Evolutionary conservation across 2,888 invertebrate genomes (phyloP), one percentile per base, ranked within the genome.

Genomic region (Chironomus riparius): DNA sequence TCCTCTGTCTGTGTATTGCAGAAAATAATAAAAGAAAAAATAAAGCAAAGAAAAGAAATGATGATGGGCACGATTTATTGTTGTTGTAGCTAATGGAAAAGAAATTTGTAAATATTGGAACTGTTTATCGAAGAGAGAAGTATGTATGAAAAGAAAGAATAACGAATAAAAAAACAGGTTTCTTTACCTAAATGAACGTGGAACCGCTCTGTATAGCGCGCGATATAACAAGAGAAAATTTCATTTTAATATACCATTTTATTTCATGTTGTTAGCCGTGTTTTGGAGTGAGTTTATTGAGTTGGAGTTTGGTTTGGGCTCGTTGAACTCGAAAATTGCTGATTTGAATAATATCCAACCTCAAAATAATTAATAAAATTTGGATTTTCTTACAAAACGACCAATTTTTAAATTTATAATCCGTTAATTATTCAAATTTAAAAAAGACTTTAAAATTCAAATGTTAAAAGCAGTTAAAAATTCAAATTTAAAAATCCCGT

Each of bases 161-260:
- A 38, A 38, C 38, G 38, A 38, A 38, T 2, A 38, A 38, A 28
- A 73, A 73, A 73, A 73, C 73, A 62, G 73, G 73, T 73, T 73
- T 73, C 12, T 15, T 13, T 24, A 62, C 18, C 5, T 28, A 56
- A 50, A 38, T 18, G 62, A 62, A 50, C 24, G 50, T 72, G 56
- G 70, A 72, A 61, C 24, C 22, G 47, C 73, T 15, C 22, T 24
- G 65, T 65, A 24, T 65, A 12, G 24, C 21, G 65, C 24, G 65
- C 65, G 65, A 65, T 65, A 24, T 65, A 65, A 65, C 65, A 65
- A 65, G 21, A 65, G 65, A 73, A 73, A 73, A 65, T 73, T 73
- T 73, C 65, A 73, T 73, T 65, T 73, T 73, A 65, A 73, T 73
- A 62, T 62, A 21, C 73, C 73, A 62, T 73, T 73, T 73, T 73